Percentiles rank a stretch among this genome's conserved stretches.
phyloP scores from a whole-genome alignment of 2,113 vertebrate species.

The Spilogale gracilis region DNA sequence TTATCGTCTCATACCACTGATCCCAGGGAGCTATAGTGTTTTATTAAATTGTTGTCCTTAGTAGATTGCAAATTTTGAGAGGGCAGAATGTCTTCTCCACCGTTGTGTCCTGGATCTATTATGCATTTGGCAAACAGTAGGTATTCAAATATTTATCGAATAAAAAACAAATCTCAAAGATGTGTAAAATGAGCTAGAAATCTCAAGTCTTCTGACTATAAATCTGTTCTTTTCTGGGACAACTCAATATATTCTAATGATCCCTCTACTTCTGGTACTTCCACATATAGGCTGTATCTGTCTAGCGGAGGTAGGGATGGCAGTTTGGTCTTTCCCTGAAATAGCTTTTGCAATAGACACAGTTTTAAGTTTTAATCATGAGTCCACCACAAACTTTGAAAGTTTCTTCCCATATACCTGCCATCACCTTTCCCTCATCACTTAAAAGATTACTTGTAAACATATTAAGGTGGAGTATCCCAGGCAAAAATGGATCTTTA shows the following conservation, averaged over 20 bases:
- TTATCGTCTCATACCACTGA: neutral
- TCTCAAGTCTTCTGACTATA: neutral
- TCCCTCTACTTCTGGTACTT: neutral
- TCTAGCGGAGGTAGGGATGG: neutral
- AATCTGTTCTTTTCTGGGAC: neutral
- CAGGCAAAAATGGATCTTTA: neutral
- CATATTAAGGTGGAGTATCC: neutral
- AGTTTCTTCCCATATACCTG: neutral
- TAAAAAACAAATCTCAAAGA: neutral
- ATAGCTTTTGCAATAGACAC: neutral
- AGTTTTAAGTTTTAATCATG: neutral
- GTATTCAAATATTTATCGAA: neutral
- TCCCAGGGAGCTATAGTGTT: neutral
- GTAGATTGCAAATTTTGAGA: neutral
- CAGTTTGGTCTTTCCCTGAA: neutral
- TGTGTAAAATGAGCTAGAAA: neutral
- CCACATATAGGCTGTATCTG: neutral
- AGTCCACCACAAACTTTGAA: neutral
- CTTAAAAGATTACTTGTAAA: neutral
- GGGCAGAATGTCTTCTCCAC: neutral
- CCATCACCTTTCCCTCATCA: neutral
- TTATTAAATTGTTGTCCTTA: neutral
- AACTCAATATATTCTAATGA: neutral
- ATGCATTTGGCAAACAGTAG: neutral
- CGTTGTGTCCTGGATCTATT: neutral